Conservation (phyloP, 2,888 invertebrate genomes). For the Sminthurinus aureus region DNA sequence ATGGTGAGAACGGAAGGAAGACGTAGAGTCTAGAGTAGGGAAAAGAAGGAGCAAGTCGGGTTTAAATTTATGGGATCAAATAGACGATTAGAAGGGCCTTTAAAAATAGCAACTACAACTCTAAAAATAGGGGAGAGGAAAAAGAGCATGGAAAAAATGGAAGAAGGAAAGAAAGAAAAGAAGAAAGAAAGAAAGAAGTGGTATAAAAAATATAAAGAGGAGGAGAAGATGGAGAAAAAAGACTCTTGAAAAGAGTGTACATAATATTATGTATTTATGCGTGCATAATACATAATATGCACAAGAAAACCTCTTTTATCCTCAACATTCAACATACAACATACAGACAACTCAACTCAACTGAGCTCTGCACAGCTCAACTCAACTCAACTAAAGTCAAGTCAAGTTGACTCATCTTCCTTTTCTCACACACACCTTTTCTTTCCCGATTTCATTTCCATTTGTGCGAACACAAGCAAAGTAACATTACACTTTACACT, state of each 20-base stretch:
- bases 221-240: neutral
- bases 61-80: conserved; percentile 36
- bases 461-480: no score
- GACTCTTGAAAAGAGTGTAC: no score
- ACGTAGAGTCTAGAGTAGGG: neutral
- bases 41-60: conserved; percentile 17
- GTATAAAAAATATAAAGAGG: neutral
- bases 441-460: neutral
- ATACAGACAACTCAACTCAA: conserved; percentile 1
- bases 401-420: neutral
- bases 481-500: no score
- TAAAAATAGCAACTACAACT: conserved; percentile 27
- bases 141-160: neutral
- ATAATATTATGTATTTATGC: no score
- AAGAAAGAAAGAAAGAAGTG: neutral
- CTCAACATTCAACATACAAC: no score
- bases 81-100: conserved; percentile 36
- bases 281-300: no score
- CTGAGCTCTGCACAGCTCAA: conserved; percentile 23
- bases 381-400: neutral
- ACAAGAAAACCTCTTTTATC: no score
- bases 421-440: neutral
- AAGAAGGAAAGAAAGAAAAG: neutral
- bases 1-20: neutral
- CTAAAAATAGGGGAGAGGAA: conserved; percentile 32